Evolutionary conservation across 2,888 invertebrate genomes (phyloP), one percentile per base, ranked within the genome.

Genomic region (Phlogophora meticulosa): DNA sequence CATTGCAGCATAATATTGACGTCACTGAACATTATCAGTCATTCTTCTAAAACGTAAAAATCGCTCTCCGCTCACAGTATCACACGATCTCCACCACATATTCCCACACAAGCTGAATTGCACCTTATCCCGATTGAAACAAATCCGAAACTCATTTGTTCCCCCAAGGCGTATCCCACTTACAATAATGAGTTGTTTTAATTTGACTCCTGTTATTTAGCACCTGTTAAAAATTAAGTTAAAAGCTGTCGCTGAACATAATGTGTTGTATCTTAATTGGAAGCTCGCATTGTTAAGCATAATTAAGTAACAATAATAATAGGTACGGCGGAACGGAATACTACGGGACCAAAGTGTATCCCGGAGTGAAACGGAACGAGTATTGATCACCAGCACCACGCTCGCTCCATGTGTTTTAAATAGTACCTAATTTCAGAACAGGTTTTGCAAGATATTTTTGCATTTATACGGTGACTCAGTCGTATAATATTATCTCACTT

Each of bases 131-230:
- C 10, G 13, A 32, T 43, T 24, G 36, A 52, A 68, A 72, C 62
- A 72, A 59, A 56, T 32, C 36, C 20, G 13, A 62, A 64, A 52
- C 0, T 63, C 43, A 43, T 34, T 46, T 57, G 42, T 34, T 43
- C 10, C 9, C n/a, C 2, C 0, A 22, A 42, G 9, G 15, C 53
- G 40, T 59, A 40, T 32, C 36, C 32, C 38, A 68, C 45, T 63
- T 52, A 28, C n/a, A 53, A 36, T 76, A 66, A 72, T 56, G 68
- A 76, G 79, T 68, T 72, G 57, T 49, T 72, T 78, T 69, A 69
- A 76, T 69, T 48, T 64, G 55, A 51, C 64, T 46, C 28, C 17
- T 20, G 59, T 61, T 67, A 78, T 78, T 80, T 75, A 80, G 57
- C 61, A 52, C 57, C 61, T 60, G 72, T 67, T 68, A 60, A 49